Evolutionary conservation across 2,113 vertebrate genomes (phyloP).

Genomic region (Myrmophylax atrothorax): DNA sequence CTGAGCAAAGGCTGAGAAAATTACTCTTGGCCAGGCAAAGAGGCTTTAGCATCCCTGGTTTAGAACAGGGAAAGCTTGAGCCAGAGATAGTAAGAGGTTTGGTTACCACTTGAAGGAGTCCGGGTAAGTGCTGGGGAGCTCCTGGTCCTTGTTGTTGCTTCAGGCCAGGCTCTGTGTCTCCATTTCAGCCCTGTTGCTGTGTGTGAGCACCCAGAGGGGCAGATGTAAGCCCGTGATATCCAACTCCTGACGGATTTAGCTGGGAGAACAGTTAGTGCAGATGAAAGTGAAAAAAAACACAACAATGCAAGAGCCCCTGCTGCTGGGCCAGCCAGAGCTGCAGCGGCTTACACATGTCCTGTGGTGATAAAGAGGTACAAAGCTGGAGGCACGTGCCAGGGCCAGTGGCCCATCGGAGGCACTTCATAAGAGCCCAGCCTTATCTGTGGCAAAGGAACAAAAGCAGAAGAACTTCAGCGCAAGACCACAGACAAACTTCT

Average conservation of each 20-base stretch:
- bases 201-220: neutral
- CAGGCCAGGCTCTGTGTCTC: neutral
- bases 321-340: slow-evolving; percentile 44
- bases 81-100: neutral
- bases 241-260: neutral
- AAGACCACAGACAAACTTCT: neutral
- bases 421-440: neutral
- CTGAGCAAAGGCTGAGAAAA: neutral
- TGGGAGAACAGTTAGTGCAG: neutral
- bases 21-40: neutral
- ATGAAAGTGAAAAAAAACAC: neutral
- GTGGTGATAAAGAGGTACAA: neutral
- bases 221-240: neutral
- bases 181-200: neutral
- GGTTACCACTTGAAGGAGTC: neutral
- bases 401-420: neutral
- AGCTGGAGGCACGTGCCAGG: neutral
- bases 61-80: neutral
- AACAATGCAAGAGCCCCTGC: neutral
- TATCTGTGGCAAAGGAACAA: neutral
- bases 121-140: neutral
- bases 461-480: neutral
- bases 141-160: neutral
- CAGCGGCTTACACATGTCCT: neutral
- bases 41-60: neutral